These are phyloP conservation scores for Drosophila melanosoma DNA, from an alignment of 2,888 invertebrate species.

Conservation along the genomic window DNA sequence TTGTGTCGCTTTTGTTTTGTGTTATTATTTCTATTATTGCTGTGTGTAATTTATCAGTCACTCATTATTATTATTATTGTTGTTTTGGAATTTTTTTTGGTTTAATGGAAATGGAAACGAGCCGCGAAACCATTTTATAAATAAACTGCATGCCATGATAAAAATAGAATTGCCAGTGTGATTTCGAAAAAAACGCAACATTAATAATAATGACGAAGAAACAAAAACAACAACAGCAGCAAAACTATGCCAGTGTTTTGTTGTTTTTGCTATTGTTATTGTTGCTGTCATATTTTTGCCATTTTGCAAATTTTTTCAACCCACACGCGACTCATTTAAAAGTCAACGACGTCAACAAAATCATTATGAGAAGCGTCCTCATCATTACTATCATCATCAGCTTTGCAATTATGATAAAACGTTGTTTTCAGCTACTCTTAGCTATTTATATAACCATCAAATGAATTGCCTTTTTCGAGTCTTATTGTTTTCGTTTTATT, in stretches of 20 bases:
- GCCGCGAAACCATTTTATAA: constrained; percentile 72
- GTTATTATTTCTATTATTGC: constrained; percentile 37
- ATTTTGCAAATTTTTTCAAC: constrained; percentile 56
- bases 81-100: constrained; percentile 40
- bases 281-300: constrained; percentile 29
- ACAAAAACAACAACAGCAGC: constrained; percentile 26
- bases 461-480: constrained; percentile 18
- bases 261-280: not conserved
- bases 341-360: constrained; percentile 61
- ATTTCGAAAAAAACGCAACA: constrained; percentile 47
- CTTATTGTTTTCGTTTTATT: constrained; percentile 6
- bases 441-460: constrained; percentile 41
- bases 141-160: constrained; percentile 75
- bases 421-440: constrained; percentile 34
- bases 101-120: constrained; percentile 65
- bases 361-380: constrained; percentile 9
- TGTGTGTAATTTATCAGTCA: constrained; percentile 64
- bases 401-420: constrained; percentile 21
- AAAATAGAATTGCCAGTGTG: constrained; percentile 71
- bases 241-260: constrained; percentile 61
- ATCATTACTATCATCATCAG: constrained; percentile 16
- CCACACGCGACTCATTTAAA: constrained; percentile 71
- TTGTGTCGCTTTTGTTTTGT: constrained; percentile 42
- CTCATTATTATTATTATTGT: constrained; percentile 48
- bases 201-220: constrained; percentile 34